These are phyloP conservation scores for Sylvietta virens DNA, from an alignment of 2,113 vertebrate genomes.

Conservation along the genomic window DNA sequence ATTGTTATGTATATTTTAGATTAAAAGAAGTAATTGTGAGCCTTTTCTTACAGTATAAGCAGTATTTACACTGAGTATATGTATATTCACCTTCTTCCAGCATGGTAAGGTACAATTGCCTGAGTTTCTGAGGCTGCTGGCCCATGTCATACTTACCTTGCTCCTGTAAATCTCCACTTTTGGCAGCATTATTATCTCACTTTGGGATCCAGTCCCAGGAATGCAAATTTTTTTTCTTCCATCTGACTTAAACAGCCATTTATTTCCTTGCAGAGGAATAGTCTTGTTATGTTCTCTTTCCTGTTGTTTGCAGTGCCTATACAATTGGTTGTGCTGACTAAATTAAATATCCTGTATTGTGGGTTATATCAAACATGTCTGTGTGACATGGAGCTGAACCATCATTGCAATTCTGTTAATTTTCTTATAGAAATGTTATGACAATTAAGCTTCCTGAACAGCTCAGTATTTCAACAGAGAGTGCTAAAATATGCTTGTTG, in stretches of 20 bases:
- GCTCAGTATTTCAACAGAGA: conserved; percentile 20
- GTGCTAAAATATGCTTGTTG: background rate
- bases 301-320: background rate
- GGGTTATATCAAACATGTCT: conserved; percentile 35
- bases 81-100: background rate
- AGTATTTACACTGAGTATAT: background rate
- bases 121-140: background rate
- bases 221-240: background rate
- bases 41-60: background rate
- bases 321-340: background rate
- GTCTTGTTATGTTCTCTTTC: background rate
- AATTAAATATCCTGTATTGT: conserved; percentile 55
- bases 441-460: conserved; percentile 49
- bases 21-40: background rate
- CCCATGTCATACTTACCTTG: background rate
- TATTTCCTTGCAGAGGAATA: background rate
- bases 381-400: background rate
- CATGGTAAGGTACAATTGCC: background rate
- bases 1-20: background rate
- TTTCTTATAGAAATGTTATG: conserved; percentile 63
- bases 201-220: background rate
- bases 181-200: background rate
- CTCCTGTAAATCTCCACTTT: background rate
- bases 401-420: conserved; percentile 26
- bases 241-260: background rate